Percentiles rank a stretch among this genome's conserved stretches.
These are phyloP conservation scores for Spilarctia lutea DNA, from an alignment of 2,888 invertebrate genomes.

Conservation along the genomic window DNA sequence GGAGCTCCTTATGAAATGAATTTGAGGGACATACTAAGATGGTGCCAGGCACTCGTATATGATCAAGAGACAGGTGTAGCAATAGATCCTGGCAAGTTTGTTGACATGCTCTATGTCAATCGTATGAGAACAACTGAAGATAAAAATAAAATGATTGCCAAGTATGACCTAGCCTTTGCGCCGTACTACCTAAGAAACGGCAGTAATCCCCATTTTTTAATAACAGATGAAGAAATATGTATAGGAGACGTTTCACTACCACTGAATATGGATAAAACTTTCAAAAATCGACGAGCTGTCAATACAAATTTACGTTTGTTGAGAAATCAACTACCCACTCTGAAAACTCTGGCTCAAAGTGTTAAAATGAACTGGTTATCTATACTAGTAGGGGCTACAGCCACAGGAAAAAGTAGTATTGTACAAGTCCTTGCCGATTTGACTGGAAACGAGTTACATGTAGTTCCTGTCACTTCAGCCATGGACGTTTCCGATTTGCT, in stretches of 20 bases:
- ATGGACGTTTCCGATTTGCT: conserved; percentile 98
- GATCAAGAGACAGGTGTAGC: conserved; percentile 62
- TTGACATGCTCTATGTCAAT: conserved; percentile 94
- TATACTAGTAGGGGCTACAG: conserved; percentile 93
- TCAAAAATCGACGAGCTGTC: conserved; percentile 68
- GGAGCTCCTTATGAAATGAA: conserved; percentile 99
- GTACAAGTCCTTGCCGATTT: conserved; percentile 92
- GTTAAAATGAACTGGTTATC: conserved; percentile 97
- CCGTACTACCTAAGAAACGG: conserved; percentile 82
- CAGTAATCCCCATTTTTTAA: conserved; percentile 85
- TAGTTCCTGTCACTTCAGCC: conserved; percentile 94
- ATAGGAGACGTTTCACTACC: conserved; percentile 88
- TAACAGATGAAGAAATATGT: conserved; percentile 86
- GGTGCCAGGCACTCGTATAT: conserved; percentile 92
- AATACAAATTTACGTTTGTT: conserved; percentile 80
- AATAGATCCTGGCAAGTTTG: conserved; percentile 86
- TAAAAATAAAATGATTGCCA: conserved; percentile 88
- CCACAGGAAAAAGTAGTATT: conserved; percentile 93
- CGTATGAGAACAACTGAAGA: conserved; percentile 94
- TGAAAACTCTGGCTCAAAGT: conserved; percentile 94
- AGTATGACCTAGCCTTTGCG: conserved; percentile 81
- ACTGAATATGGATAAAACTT: conserved; percentile 74
- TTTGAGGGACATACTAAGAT: conserved; percentile 96
- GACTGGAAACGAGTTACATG: conserved; percentile 90
- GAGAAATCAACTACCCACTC: conserved; percentile 87